Evolutionary conservation across 2,113 vertebrate species (phyloP).

Genomic region (Suncus etruscus): DNA sequence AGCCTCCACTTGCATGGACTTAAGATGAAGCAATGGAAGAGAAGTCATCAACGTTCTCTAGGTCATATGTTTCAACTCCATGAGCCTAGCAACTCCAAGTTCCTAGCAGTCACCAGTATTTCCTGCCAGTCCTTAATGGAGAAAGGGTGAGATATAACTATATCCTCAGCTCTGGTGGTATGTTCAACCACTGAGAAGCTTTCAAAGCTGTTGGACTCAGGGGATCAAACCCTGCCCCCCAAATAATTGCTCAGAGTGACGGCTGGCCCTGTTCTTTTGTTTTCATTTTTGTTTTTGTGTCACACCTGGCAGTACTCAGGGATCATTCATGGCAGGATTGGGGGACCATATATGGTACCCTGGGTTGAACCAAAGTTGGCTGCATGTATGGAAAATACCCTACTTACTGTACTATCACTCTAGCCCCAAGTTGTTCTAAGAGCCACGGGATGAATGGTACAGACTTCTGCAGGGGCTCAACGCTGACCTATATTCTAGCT

Average conservation of each 20-base stretch:
- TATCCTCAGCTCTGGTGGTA: too few relatives aligned
- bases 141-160: background rate
- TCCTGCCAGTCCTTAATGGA: background rate
- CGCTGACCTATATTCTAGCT: background rate
- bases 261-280: too few relatives aligned
- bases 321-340: too few relatives aligned
- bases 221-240: background rate
- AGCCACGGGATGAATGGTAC: background rate
- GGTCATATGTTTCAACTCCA: background rate
- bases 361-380: too few relatives aligned
- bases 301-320: too few relatives aligned
- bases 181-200: too few relatives aligned
- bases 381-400: too few relatives aligned
- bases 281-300: too few relatives aligned
- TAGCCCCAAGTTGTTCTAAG: background rate
- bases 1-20: background rate
- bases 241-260: background rate
- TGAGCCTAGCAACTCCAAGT: background rate
- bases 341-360: too few relatives aligned
- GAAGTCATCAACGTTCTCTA: background rate
- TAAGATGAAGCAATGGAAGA: background rate
- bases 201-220: background rate
- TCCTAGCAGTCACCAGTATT: background rate
- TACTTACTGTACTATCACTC: too few relatives aligned
- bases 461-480: background rate